Percentiles rank a stretch among this genome's conserved stretches.
These are phyloP conservation scores for Epinotia bilunana DNA, from an alignment of 2,888 invertebrate species.

Conservation along the genomic window DNA sequence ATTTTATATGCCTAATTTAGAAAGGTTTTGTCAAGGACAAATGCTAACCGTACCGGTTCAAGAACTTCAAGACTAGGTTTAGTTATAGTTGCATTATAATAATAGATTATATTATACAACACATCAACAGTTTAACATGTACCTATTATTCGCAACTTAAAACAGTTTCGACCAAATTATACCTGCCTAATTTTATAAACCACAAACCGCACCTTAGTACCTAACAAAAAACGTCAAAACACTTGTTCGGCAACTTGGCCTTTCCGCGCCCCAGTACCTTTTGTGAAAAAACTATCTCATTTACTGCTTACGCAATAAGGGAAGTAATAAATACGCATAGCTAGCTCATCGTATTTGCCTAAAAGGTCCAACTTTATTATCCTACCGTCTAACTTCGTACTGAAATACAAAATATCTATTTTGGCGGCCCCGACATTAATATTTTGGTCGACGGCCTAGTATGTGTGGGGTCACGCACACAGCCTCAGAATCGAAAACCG, in stretches of 20 bases:
- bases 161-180: conserved; percentile 3
- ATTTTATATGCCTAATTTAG: conserved; percentile 1
- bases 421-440: conserved; percentile 67
- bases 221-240: conserved; percentile 33
- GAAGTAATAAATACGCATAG: neutral
- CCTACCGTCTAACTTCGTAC: conserved; percentile 48
- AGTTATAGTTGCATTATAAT: neutral
- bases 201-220: neutral
- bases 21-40: conserved; percentile 10
- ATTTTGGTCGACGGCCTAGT: conserved; percentile 63
- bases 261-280: conserved; percentile 14
- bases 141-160: neutral
- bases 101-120: neutral
- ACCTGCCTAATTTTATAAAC: conserved; percentile 13
- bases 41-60: neutral
- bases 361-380: conserved; percentile 44
- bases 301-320: neutral
- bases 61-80: neutral
- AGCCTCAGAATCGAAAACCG: conserved; percentile 47
- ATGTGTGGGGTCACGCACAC: conserved; percentile 54
- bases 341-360: conserved; percentile 13
- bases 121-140: neutral
- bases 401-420: conserved; percentile 63
- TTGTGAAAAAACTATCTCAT: conserved; percentile 27
- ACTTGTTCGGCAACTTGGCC: conserved; percentile 37